These are phyloP conservation scores for Tetrax tetrax DNA, from an alignment of 2,113 vertebrate species.

Conservation along the genomic window DNA sequence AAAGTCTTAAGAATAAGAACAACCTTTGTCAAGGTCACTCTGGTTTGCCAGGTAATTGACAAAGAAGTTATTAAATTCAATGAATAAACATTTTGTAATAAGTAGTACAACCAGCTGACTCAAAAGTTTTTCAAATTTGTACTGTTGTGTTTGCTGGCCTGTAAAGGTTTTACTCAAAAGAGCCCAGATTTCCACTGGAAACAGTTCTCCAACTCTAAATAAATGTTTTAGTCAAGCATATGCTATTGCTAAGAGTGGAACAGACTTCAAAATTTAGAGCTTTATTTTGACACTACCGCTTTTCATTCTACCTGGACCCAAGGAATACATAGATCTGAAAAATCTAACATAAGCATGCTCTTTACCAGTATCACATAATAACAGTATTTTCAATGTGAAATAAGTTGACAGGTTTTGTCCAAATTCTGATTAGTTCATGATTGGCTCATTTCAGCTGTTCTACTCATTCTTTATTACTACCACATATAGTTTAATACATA, in stretches of 20 bases:
- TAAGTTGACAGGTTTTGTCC: neutral
- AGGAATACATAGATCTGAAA: neutral
- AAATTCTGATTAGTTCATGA: neutral
- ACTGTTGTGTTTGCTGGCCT: neutral
- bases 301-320: neutral
- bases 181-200: neutral
- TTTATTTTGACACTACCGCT: neutral
- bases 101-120: neutral
- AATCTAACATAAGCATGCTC: neutral
- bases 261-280: neutral
- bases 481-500: neutral
- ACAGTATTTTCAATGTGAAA: neutral
- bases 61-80: neutral
- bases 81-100: neutral
- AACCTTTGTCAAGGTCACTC: neutral
- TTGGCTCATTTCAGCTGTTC: neutral
- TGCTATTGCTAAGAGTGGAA: neutral
- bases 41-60: neutral
- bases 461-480: neutral
- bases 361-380: neutral
- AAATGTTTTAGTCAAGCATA: neutral
- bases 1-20: neutral
- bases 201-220: neutral
- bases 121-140: neutral
- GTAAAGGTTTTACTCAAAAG: neutral